Base-by-base conservation (phyloP, 2,113 vertebrate genomes). In the Serilophus lunatus region DNA sequence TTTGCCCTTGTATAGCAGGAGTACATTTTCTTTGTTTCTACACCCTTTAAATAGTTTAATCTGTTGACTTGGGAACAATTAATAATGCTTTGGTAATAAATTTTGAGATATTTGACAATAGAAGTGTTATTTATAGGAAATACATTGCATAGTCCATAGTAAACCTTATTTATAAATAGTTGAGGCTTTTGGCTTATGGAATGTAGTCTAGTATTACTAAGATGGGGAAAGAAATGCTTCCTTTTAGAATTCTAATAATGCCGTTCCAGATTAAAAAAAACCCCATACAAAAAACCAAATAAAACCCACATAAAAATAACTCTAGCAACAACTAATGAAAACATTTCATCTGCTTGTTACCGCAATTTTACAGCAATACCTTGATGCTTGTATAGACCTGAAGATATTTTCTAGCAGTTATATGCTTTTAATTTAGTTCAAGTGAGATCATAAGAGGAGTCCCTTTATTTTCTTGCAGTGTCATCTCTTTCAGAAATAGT, bases 1-100 rank as follows among this genome's bases (percentile, higher is more conserved):
- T 90, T 94, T 95, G 82, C 35, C 80, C 50, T 20, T 81, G 60
- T 93, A 75, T 74, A 92, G 72, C 20, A 90, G 71, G 22, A 77
- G 22, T 29, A 25, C 4, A 20, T 24, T 72, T 88, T 87, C 33
- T 72, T 79, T 69, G 11, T 70, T 86, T 90, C 60, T 71, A 88
- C 91, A 82, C 18, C 5, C 13, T 76, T 91, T 75, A 75, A 86
- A 78, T 13, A 68, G 64, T 75, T 90, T 68, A 22, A 47, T 81
- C 20, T 31, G 13, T 42, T 94, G 82, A 78, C 42, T 56, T 70
- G 20, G 42, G 56, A 74, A 66, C 35, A 81, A 94, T 80, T 77
- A 80, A 38, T 77, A 77, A 45, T 60, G n/a, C 66, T 86, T 93
- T 72, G 54, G 50, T 88, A 70, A 72, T 82, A 22, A 60, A 63